Evolutionary conservation across 1,140 invertebrate genomes (phyloP), one percentile per base, ranked within the genome.

Genomic region (Ctenoplectra terminalis): DNA sequence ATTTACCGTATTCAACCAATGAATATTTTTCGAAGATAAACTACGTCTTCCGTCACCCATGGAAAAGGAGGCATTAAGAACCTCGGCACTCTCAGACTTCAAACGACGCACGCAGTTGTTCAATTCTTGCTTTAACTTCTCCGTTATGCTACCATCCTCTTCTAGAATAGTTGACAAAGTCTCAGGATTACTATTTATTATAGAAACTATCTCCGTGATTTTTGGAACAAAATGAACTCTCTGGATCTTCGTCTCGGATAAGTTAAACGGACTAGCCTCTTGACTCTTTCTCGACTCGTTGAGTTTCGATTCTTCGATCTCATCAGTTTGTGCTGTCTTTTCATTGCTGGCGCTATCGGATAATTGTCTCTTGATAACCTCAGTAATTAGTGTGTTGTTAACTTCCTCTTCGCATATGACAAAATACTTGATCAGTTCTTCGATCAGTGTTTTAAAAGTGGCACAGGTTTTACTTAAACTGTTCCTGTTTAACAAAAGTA

Each of bases 321-420:
- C 56, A n/a, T 81, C 79, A 1, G 26, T 46, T 20, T 85, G 29
- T 54, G 67, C 61, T 66, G 63, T 40, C 81, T 76, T 73, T 85
- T 70, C 46, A 11, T 29, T 72, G 23, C 0, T 81, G 5, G 77
- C 60, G 58, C 67, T 82, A 81, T 88, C 91, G 78, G 61, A 85
- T 75, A 76, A 87, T 84, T 90, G 90, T 84, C 85, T 93, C 40
- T 94, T 95, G 23, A 95, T 84, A 71, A 97, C 94, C 88, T 96
- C 95, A 50, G 95, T 95, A 0, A 97, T 95, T 26, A 97, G 91
- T 1, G 96, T 96, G 67, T 95, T 96, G 90, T 97, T 97, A 9
- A 97, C 91, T 92, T 97, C 97, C 88, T 97, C 96, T 92, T 97
- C 97, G 75, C 96, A 97, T 70, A 95, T 94, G 4, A 94, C 94